A percentile compares a stretch with the other conserved stretches of the same genome.
Evolutionary conservation across 2,113 vertebrate genomes (phyloP).

Genomic region (Ictalurus punctatus): DNA sequence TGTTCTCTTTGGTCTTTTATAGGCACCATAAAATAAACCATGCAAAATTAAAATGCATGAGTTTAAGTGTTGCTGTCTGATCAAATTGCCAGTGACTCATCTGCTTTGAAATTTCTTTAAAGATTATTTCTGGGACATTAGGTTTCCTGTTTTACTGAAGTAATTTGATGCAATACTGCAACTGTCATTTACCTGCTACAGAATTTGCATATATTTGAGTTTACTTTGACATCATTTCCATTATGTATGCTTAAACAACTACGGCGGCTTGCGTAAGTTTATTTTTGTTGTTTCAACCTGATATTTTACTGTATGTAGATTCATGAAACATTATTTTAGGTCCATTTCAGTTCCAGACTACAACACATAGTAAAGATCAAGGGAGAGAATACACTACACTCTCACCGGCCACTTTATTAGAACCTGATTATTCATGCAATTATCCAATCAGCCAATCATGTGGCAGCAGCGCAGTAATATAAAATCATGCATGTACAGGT

Average conservation of each 20-base stretch:
- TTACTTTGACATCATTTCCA: background rate
- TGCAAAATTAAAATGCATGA: background rate
- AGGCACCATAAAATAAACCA: slow-evolving; percentile 6
- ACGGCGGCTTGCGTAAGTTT: background rate
- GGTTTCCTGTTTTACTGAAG: background rate
- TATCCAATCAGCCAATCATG: background rate
- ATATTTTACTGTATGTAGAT: background rate
- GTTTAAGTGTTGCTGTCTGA: background rate
- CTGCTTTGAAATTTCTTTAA: background rate
- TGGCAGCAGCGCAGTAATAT: background rate
- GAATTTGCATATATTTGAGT: background rate
- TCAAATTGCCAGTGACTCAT: background rate
- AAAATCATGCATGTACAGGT: no score
- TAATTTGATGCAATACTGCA: background rate
- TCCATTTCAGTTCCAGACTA: background rate
- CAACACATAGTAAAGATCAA: no score
- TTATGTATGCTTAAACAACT: background rate
- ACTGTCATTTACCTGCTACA: background rate
- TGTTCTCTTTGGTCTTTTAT: background rate
- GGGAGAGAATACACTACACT: no score
- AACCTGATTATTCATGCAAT: background rate
- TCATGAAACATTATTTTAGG: background rate
- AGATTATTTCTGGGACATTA: background rate
- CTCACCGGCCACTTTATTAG: background rate
- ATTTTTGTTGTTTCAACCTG: no score